Conservation (phyloP, 2,888 invertebrate genomes). For the Cylindroiulus punctatus region DNA sequence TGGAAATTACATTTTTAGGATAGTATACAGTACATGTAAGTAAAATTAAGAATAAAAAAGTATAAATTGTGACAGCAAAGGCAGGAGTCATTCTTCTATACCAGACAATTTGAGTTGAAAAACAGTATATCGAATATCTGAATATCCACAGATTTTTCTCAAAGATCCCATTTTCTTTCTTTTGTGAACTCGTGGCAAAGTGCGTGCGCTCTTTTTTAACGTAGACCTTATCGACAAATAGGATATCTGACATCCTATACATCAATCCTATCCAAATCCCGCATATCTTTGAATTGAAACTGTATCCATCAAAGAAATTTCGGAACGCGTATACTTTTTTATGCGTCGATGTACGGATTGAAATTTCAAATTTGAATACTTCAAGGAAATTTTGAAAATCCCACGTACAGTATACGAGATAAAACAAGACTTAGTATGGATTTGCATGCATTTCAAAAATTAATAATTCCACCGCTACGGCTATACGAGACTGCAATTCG, state of each 20-base stretch:
- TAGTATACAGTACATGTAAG: no score
- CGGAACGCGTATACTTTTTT: not conserved
- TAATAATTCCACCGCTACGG: not conserved
- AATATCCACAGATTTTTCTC: no score
- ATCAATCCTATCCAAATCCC: constrained; percentile 1
- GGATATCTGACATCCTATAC: not conserved
- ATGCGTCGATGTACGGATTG: not conserved
- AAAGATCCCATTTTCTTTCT: not conserved
- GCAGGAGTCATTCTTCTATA: no score
- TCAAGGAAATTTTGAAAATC: not conserved
- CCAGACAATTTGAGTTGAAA: no score
- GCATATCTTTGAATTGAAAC: not conserved
- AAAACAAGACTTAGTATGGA: not conserved
- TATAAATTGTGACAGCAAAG: no score
- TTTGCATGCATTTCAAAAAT: not conserved
- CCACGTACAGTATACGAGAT: not conserved
- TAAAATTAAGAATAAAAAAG: no score
- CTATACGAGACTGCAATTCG: not conserved
- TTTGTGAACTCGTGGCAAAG: not conserved
- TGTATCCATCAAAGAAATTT: not conserved
- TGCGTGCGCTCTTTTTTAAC: not conserved
- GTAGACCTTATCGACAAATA: constrained; percentile 7
- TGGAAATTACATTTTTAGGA: no score
- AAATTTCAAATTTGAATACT: not conserved
- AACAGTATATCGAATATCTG: no score